Percentiles rank a stretch among this genome's conserved stretches.
Conservation (phyloP, 2,888 invertebrate species). For the Cabera pusaria region DNA sequence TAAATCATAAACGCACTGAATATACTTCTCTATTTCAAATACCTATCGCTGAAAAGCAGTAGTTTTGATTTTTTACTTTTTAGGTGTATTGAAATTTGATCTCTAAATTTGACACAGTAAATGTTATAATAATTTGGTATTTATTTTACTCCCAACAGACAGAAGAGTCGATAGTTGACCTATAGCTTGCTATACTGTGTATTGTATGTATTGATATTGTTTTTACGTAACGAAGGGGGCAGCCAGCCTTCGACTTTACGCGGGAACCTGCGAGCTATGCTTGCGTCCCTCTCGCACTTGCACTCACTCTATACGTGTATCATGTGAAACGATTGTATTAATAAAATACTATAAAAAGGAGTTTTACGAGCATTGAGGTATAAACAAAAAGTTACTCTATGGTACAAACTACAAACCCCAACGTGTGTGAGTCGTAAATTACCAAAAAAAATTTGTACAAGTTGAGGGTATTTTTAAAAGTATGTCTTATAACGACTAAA, state of each 20-base stretch:
- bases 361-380: no score
- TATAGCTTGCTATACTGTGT: constrained; percentile 22
- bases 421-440: no score
- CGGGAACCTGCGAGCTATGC: constrained; percentile 51
- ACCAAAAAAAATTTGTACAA: no score
- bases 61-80: no score
- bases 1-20: constrained; percentile 1
- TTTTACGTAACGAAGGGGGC: constrained; percentile 54
- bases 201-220: constrained; percentile 43
- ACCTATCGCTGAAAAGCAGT: no score
- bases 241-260: constrained; percentile 70
- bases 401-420: no score
- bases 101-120: no score
- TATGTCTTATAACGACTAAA: no score
- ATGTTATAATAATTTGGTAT: constrained; percentile 22
- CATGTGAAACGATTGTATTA: constrained; percentile 51
- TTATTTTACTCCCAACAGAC: constrained; percentile 29
- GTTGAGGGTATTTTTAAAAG: no score
- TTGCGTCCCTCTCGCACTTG: constrained; percentile 59
- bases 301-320: constrained; percentile 36
- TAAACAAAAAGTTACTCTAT: no score
- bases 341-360: constrained; percentile 1
- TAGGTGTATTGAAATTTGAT: no score
- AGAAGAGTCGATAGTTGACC: constrained; percentile 27
- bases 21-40: neutral